Base-by-base conservation (phyloP, 2,797 vertebrate genomes). In the Leucoraja ocellata region DNA sequence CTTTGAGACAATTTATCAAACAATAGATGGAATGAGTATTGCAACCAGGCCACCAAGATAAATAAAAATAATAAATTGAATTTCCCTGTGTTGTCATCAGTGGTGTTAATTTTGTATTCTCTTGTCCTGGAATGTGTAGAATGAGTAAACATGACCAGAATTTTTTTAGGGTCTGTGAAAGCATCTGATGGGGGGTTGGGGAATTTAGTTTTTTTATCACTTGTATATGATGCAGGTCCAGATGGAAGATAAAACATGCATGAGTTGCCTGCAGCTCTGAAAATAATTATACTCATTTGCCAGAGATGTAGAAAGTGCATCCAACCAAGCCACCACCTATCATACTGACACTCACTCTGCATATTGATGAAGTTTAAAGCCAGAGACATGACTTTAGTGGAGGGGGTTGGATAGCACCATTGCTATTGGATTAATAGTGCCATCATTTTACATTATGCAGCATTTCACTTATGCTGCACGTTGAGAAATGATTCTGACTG, bases 241-340 rank as follows among this genome's bases (percentile, higher is more conserved):
- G 97, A 98, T 98, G 97, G 97, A 96, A 96, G 96, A 98, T 98
- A 98, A 98, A 98, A 98, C 97, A 97, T 97, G 97, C 97, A 97
- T 97, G 97, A 98, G 97, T 97, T 96, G 97, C 97, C 97, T 93
- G 95, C 97, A 98, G 97, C 97, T 97, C 97, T 97, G 96, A 97
- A 97, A 97, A 98, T 98, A 97, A 98, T 98, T 98, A 97, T 97
- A 97, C 97, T 98, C 97, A 97, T 98, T 98, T 98, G 97, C 97
- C 96, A 97, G 96, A 97, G 97, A 97, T 96, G 96, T 97, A 97
- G 97, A 97, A 97, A 97, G 97, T 97, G 97, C 97, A 97, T 97
- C 97, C 97, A 97, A 97, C 96, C 97, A 97, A 97, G 97, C 97
- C 97, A 97, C 97, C 97, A 97, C 97, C 97, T 97, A 97, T 97